Evolutionary conservation across 35 echinoderm and acorn worm species (phyloP), one percentile per base, ranked within the genome.

Genomic region (Ptychodera flava): DNA sequence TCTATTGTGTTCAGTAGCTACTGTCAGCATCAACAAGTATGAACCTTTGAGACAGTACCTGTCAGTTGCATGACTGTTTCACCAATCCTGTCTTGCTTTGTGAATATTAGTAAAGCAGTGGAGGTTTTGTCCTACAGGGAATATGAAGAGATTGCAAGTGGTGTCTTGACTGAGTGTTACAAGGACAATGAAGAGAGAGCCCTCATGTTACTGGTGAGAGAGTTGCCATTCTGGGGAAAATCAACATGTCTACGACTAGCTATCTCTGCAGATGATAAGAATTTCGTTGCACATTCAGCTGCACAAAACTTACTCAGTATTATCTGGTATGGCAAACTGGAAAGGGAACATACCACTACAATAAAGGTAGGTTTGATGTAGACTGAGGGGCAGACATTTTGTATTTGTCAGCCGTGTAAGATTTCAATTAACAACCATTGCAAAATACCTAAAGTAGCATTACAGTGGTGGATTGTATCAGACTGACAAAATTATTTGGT

Each of bases 241-340:
- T 76, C 93, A 0, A 99, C 96, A 14, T 94, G 93, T 80, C 86
- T 99, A 30, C 92, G 35, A 16, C 28, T 99, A 31, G 96, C 92
- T 16, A 90, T 94, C 16, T 64, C 88, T 30, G 96, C 87, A 0
- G 32, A 91, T 32, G 90, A 94, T 64, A 92, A 91, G 78, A 94
- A 89, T 34, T 99, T 94, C 83, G 92, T 99, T 36, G 93, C 90
- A 1, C 96, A 99, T 31, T 90, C 93, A 1, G 88, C 86, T 38
- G 96, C 94, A 15, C 92, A 94, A 88, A 94, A 94, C 80, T 80
- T 99, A 1, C 91, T 99, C 28, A 99, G 90, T 27, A 83, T 94
- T 78, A 94, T 99, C 87, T 99, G 96, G 96, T 85, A 88, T 37
- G 92, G 92, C 6, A 94, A 94, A 82, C 81, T 94, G 22, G 45